Percentiles rank a stretch among this genome's conserved stretches.
These are phyloP conservation scores for Pristionchus arcanus DNA, from an alignment of 2,888 invertebrate species.

Conservation along the genomic window DNA sequence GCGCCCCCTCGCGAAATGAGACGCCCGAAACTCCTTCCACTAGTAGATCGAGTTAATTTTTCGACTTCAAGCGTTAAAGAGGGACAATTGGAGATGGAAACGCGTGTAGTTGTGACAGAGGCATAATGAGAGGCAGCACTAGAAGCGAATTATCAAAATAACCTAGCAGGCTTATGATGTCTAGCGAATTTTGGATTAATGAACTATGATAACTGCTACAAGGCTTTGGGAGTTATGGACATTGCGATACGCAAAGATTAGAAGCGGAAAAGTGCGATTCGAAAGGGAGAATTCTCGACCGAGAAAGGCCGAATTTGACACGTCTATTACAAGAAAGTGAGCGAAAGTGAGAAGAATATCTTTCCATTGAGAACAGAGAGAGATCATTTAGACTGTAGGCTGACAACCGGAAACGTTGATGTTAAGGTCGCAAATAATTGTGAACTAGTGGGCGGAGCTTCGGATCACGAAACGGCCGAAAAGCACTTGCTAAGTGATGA, in stretches of 20 bases:
- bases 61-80: neutral
- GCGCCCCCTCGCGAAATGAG: conserved; percentile 35
- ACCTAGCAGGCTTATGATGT: neutral
- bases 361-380: neutral
- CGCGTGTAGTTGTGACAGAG: neutral
- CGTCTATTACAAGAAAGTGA: conserved; percentile 20
- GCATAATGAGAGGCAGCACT: neutral
- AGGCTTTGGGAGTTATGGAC: neutral
- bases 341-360: conserved; percentile 7
- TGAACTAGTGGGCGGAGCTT: neutral
- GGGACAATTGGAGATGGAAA: neutral
- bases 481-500: conserved; percentile 49
- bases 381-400: conserved; percentile 1
- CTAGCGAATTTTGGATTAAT: neutral
- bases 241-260: neutral
- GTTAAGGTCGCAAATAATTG: neutral
- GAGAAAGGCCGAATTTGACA: neutral
- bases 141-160: neutral
- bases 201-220: neutral
- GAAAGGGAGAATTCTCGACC: conserved; percentile 30
- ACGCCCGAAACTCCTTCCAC: neutral
- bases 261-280: conserved; percentile 9
- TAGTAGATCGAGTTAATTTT: conserved; percentile 14
- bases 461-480: conserved; percentile 7
- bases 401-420: neutral